Evolutionary conservation across 2,888 invertebrate genomes (phyloP), one percentile per base, ranked within the genome.

Genomic region (Cartodere bifasciata): DNA sequence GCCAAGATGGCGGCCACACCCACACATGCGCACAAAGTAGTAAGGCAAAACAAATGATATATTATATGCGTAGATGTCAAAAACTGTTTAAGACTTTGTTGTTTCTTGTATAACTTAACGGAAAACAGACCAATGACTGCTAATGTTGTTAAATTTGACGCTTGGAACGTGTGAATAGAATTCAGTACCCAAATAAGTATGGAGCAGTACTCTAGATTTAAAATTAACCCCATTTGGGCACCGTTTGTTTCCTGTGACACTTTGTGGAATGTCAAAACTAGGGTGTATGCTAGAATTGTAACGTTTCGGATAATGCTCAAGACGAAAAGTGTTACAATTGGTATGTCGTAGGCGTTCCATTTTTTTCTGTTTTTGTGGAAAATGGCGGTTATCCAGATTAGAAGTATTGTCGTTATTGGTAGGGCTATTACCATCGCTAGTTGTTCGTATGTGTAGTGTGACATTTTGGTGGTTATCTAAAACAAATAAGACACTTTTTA

Each of bases 1-100:
- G 67, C 67, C 34, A 68, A 51, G 12, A 68, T 58, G 11, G 66
- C 64, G 9, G 67, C 67, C 1, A 66, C 63, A 0, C 67, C 68
- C 2, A 68, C 65, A 45, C 67, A 62, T 2, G 63, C 59, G 37
- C 66, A 64, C 15, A 68, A 49, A 11, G 65, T 60, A 6, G 64
- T 64, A 34, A 68, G 47, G 28, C 66, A 67, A 32, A 63, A 64
- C 30, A 68, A 43, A 44, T 68, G 68, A 44, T 68, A 68, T 16
- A 61, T 49, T 14, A 63, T 48, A 36, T 62, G 62, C 1, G 63
- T 58, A 6, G 56, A 44, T 3, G 59, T 61, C 31, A 64, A 48
- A 36, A 56, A 60, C 28, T 52, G 53, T 24, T 50, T 47, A n/a
- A 60, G 35, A 24, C 45, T 51, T 36, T 56, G 56, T 23, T 49